These are phyloP conservation scores for Xenus cinereus DNA, from an alignment of 2,113 vertebrate genomes.

Conservation along the genomic window DNA sequence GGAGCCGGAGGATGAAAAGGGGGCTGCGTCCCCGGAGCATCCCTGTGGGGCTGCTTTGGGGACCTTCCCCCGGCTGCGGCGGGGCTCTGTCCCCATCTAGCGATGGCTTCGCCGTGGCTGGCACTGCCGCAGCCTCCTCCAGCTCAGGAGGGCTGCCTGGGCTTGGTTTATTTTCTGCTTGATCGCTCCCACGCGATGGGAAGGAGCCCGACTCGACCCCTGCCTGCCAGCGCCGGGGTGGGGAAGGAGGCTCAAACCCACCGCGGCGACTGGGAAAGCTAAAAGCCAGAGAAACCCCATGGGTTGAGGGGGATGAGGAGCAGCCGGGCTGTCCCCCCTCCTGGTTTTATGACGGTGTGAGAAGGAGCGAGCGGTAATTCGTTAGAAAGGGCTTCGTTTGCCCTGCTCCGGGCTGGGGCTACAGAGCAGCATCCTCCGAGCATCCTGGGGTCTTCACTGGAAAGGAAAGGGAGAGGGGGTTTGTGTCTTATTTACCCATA, in stretches of 20 bases:
- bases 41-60: neutral
- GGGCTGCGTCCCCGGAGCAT: neutral
- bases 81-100: slow-evolving; percentile 64
- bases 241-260: neutral
- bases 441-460: neutral
- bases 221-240: neutral
- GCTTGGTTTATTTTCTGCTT: too few relatives aligned
- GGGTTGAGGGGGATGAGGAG: neutral
- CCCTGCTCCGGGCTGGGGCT: neutral
- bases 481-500: neutral
- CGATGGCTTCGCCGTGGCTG: neutral
- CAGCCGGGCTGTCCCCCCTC: neutral
- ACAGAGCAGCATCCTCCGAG: neutral
- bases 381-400: neutral
- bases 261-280: rapidly evolving
- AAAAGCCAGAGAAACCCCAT: neutral
- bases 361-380: neutral
- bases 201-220: neutral
- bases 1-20: rapidly evolving
- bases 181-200: rapidly evolving
- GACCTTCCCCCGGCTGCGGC: rapidly evolving
- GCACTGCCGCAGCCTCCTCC: neutral
- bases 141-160: neutral
- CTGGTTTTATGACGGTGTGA: neutral
- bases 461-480: neutral